Evolutionary conservation across 1,140 invertebrate genomes (phyloP), one percentile per base, ranked within the genome.

Genomic region (Drosophila saltans): DNA sequence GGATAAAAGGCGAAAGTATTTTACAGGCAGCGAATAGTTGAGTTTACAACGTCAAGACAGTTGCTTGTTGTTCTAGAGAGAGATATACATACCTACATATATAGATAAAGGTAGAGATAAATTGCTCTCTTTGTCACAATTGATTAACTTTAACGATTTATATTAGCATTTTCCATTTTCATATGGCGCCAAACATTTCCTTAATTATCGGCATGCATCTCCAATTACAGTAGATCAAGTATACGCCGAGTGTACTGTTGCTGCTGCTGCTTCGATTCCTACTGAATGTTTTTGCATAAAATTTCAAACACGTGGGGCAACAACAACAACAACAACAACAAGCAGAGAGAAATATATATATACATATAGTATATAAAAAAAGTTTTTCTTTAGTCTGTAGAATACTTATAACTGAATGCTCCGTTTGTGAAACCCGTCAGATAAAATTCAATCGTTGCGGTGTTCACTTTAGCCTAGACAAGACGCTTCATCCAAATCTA

Each of bases 361-460:
- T 4, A 5, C 1, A 36, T 36, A 36, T 36, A 5, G 6, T 16
- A 45, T 16, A 45, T 7, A n/a, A 45, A 60, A 55, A 52, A 57
- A 83, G 66, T 80, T 84, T 78, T 84, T 77, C 78, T 72, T 73
- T 43, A 28, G 45, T 40, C 56, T 67, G 52, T 76, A 64, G 68
- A 75, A 72, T 86, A 81, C 33, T 72, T 52, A 52, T 52, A 85
- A 86, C 40, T 61, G 36, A 75, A 76, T 66, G 74, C 70, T 52
- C 59, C 61, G 61, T 78, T 77, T 80, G 81, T 78, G 70, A 67
- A 69, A 72, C 66, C 69, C 61, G 79, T 82, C 83, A 85, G 82
- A 85, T 88, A 75, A 73, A 79, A 52, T 79, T 73, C 48, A 72
- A 52, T 28, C 79, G 67, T 68, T 16, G 75, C 24, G 43, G 82